phyloP scores from a whole-genome alignment of 2,113 vertebrate genomes.

The Balaeniceps rex region DNA sequence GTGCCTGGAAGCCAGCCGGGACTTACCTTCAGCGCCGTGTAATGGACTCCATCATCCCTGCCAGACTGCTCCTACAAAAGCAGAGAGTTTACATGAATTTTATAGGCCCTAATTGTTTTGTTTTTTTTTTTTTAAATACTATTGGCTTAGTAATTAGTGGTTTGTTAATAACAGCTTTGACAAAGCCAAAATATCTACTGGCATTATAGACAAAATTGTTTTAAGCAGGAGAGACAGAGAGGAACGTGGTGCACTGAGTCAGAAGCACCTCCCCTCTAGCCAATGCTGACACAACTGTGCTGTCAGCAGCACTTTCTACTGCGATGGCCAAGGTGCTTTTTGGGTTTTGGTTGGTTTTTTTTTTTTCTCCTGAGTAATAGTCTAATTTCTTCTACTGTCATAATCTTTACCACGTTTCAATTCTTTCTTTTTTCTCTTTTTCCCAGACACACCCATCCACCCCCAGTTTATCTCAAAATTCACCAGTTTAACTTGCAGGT shows the following conservation, averaged over 20 bases:
- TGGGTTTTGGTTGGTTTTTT: neutral
- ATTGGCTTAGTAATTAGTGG: conserved; percentile 42
- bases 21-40: neutral
- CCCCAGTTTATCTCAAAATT: neutral
- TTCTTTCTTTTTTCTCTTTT: neutral
- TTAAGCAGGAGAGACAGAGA: neutral
- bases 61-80: neutral
- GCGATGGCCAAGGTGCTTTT: neutral
- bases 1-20: neutral
- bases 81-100: neutral
- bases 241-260: fast-evolving
- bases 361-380: neutral
- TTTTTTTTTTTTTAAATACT: neutral
- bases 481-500: neutral
- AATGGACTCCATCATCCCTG: neutral
- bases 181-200: neutral
- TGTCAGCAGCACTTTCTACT: neutral
- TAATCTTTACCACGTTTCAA: neutral
- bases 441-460: neutral
- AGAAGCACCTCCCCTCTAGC: neutral
- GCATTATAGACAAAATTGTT: neutral
- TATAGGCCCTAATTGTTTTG: neutral
- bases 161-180: conserved; percentile 31
- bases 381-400: neutral
- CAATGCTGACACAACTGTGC: neutral